Evolutionary conservation across 2,888 invertebrate genomes (phyloP), one percentile per base, ranked within the genome.

Genomic region (Tenthredo livida): DNA sequence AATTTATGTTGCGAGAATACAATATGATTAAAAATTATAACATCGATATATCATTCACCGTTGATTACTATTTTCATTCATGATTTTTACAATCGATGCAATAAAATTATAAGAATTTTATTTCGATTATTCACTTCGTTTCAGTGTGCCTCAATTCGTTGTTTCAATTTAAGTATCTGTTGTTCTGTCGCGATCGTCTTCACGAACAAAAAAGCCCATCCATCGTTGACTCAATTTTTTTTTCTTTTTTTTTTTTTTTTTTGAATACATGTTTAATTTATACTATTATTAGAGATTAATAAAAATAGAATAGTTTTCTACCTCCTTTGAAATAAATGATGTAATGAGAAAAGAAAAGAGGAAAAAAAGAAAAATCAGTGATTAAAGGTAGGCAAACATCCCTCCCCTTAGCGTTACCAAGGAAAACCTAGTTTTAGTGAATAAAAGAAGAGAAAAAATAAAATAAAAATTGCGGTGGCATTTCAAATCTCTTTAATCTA

Each of bases 301-400:
- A n/a, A 15, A 54, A 58, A 37, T 82, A 85, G 82, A 82, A 82
- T 70, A 82, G 80, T 85, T 82, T 85, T 85, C 37, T 70, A 85
- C 85, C 80, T 70, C 80, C 54, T 40, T 17, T 12, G 58, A 40
- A 33, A 84, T n/a, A 43, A 54, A 84, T 29, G 65, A 83, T 43
- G 2, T 33, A 47, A 83, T 50, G 25, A 21, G 7, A 37, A 33
- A 37, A 10, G 15, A 37, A 37, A 65, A 58, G 25, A 25, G 12
- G 21, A 75, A 21, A 21, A 50, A 77, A 75, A n/a, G 9, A 50
- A 77, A 75, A 65, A 40, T 43, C 40, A 37, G 43, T 43, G 65
- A 65, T 65, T 65, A n/a, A 50, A 75, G 47, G 40, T 47, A 47
- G 75, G 75, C 75, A 54, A 78, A 54, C 78, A 15, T 58, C 58